These are phyloP conservation scores for Flabesymbios commensalis DNA, from an alignment of 2,888 invertebrate species.

Conservation along the genomic window DNA sequence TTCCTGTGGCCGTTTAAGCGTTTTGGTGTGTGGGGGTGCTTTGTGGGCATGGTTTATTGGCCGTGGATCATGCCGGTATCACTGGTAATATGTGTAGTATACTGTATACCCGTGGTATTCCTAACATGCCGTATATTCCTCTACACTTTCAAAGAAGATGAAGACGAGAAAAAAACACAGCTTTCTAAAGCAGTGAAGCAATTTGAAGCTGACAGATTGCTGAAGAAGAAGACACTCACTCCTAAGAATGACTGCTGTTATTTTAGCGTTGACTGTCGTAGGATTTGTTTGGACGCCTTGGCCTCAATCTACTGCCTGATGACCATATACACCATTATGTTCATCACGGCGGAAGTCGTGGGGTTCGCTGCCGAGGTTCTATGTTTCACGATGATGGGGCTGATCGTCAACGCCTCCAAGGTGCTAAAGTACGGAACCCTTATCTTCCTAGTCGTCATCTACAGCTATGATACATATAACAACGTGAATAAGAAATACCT, in stretches of 20 bases:
- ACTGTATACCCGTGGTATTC: conserved; percentile 53
- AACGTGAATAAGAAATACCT: conserved; percentile 56
- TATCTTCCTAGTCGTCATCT: conserved; percentile 55
- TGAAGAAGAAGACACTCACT: too few relatives aligned
- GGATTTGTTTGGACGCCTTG: neutral
- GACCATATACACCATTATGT: conserved; percentile 34
- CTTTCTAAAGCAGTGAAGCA: neutral
- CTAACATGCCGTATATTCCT: conserved; percentile 49
- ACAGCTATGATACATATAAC: conserved; percentile 57
- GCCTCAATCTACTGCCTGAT: conserved; percentile 14
- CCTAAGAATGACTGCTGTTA: too few relatives aligned
- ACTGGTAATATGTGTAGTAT: conserved; percentile 42
- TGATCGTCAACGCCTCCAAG: conserved; percentile 56
- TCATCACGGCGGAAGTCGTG: conserved; percentile 25
- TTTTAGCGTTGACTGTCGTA: neutral
- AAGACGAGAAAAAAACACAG: neutral
- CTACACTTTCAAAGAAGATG: conserved; percentile 39
- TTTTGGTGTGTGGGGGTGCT: conserved; percentile 48
- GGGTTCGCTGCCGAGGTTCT: conserved; percentile 15
- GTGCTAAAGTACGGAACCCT: conserved; percentile 55
- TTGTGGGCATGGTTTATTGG: conserved; percentile 46
- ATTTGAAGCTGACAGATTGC: conserved; percentile 23
- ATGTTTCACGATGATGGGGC: conserved; percentile 57
- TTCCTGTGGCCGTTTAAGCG: conserved; percentile 53
- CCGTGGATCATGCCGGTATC: conserved; percentile 43